Base-by-base conservation (phyloP, 2,888 invertebrate genomes). In the Archaeoteleia sp. region DNA sequence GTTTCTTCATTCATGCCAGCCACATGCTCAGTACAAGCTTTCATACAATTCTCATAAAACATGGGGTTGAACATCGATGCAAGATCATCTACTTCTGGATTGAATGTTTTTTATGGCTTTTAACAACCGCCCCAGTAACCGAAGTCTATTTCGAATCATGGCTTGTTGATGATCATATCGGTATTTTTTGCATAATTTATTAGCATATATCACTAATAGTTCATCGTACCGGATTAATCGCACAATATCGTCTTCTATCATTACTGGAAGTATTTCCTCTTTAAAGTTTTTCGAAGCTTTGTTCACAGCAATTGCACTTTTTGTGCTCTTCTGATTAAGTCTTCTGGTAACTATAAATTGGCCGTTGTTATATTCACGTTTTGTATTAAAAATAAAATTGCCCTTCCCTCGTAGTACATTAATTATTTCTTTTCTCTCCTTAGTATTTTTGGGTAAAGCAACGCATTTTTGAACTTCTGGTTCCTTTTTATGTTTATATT, bases 21-120 rank as follows among this genome's bases (percentile, higher is more conserved):
- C 1, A 54, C n/a, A n/a, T n/a, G n/a, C n/a, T n/a, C n/a, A n/a
- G n/a, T n/a, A n/a, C n/a, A n/a, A 12, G 68, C 62, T 17, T 27
- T 14, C 10, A 70, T 43, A 1, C 30, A 39, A 8, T 37, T 37
- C 27, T 75, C 61, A 23, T 60, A 54, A 34, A 40, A 62, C 37
- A 71, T 67, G 0, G 73, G 71, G 25, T 72, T 66, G 29, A 46
- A 75, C 15, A 72, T 48, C 1, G 70, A 73, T 10, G 70, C 25
- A 12, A 74, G 39, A 39, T 74, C 70, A 9, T 62, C 49, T 15
- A 75, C 49, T 1, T 30, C 42, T 0, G 35, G 9, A 48, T 73
- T 46, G 1, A n/a, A 69, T 17, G 8, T 53, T 29, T 15, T 49
- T 62, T 55, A 32, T 13, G 1, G 12, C 25, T 1, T 13, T 3